Evolutionary conservation across 2,113 vertebrate genomes (phyloP).

Genomic region (Tachycineta bicolor): DNA sequence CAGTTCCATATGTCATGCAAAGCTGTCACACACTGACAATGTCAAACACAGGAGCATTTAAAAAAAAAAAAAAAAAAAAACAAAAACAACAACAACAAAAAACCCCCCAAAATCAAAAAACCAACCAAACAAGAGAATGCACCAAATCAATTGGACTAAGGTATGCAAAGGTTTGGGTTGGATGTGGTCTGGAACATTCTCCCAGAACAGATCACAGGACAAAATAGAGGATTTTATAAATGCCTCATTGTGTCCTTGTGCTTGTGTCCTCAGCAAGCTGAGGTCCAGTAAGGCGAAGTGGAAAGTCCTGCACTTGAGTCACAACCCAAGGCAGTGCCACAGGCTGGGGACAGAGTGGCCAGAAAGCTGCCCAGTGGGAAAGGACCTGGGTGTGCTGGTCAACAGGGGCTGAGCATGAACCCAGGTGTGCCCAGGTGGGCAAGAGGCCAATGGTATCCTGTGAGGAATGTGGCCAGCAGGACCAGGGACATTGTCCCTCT

Average conservation of each 20-base stretch:
- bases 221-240: not conserved
- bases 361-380: not conserved
- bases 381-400: not conserved
- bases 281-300: not conserved
- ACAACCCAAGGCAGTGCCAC: not conserved
- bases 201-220: not conserved
- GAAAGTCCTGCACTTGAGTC: not conserved
- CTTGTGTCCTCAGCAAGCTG: not conserved
- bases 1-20: not conserved
- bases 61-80: not conserved
- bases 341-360: not conserved
- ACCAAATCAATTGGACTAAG: not conserved
- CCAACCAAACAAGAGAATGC: not conserved
- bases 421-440: not conserved
- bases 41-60: rapidly evolving
- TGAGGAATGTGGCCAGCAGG: not conserved
- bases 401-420: not conserved
- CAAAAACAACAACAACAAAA: no score
- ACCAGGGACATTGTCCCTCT: not conserved
- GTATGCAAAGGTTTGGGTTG: not conserved
- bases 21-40: not conserved
- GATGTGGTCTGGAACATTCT: not conserved
- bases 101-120: no score
- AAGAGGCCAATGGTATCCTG: not conserved
- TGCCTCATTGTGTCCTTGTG: not conserved